Base-by-base conservation (phyloP, 1,140 invertebrate species). In the Drosophila mojavensis region DNA sequence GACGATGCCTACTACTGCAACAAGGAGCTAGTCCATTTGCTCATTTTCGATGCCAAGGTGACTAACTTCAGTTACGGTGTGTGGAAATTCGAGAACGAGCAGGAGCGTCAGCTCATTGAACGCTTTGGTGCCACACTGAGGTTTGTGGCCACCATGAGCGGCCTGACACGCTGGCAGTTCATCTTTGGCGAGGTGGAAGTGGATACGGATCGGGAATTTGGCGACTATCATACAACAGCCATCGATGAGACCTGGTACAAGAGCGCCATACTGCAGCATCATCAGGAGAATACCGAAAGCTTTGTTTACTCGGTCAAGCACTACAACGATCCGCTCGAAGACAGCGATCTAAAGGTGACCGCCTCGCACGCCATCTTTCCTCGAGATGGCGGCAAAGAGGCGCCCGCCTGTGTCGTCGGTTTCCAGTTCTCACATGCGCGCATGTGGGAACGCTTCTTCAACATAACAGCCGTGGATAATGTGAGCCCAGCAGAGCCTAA, bases 161-260 rank as follows among this genome's bases (percentile, higher is more conserved):
- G 97, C 0, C 91, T 98, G 0, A 97, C 97, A 0, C 94, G 97
- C 41, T 98, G 97, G 97, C 95, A 97, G 89, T 94, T 96, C 75
- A 94, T 96, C 5, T 94, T 93, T 71, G 94, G 94, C 26, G 93
- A 94, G 20, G 92, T 90, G 53, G 91, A 92, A 53, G 90, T 92
- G 11, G 83, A 90, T 0, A 81, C 84, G 45, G 91, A 90, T 84
- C 96, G 95, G 10, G 95, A 96, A 66, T 98, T 98, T 90, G 96
- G 97, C 20, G 95, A 97, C 76, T 92, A 94, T 24, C 95, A 98
- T 91, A 95, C 94, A 13, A 94, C 94, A 59, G 96, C 97, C 0
- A 97, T 98, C 17, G 97, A 98, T 90, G 97, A 98, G 91, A 95
- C 96, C 0, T 99, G 97, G 96, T 99, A 99, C 90, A 96, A 96